Evolutionary conservation across 2,888 invertebrate genomes (phyloP), one percentile per base, ranked within the genome.

Genomic region (Cetonia aurata): DNA sequence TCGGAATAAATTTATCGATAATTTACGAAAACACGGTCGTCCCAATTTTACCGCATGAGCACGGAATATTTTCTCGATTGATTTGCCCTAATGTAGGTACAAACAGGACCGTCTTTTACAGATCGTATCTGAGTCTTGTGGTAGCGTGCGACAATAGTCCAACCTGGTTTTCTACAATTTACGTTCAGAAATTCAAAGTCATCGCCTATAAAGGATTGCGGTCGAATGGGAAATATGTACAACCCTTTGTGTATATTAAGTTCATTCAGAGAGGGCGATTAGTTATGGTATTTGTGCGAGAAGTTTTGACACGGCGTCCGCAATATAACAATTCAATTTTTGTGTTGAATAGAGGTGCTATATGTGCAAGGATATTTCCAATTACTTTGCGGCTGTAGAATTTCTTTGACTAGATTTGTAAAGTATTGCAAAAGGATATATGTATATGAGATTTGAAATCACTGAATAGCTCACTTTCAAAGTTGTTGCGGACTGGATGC

Each of bases 111-210:
- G 44, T 17, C 19, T n/a, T 12, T 19, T 9, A 33, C 10, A 57
- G 50, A 50, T 67, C 17, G 42, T 71, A 59, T 71, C 66, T 66
- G 12, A 41, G 41, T 41, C n/a, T 41, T 52, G n/a, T 33, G 31
- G 37, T 8, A 57, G 71, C 67, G 55, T 55, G 37, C 19, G 55
- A 70, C 62, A 71, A 67, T 71, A 31, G 44, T 33, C 13, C 57
- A 31, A 37, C 48, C 57, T 25, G 50, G 48, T 67, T 67, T 67
- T 66, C 59, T 50, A 66, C 59, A 57, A 59, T 71, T 71, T 57
- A 52, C 59, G 59, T 67, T 59, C 44, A 10, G 60, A 67, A 71
- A 67, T 67, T 71, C 50, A 71, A 67, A 71, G 71, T 71, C 71
- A 71, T 71, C 67, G 25, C 19, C n/a, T 46, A 67, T 59, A 71